A percentile compares a stretch with the other conserved stretches of the same genome.
phyloP scores from a whole-genome alignment of 2,797 vertebrate genomes.

The Euthynnus affinis region DNA sequence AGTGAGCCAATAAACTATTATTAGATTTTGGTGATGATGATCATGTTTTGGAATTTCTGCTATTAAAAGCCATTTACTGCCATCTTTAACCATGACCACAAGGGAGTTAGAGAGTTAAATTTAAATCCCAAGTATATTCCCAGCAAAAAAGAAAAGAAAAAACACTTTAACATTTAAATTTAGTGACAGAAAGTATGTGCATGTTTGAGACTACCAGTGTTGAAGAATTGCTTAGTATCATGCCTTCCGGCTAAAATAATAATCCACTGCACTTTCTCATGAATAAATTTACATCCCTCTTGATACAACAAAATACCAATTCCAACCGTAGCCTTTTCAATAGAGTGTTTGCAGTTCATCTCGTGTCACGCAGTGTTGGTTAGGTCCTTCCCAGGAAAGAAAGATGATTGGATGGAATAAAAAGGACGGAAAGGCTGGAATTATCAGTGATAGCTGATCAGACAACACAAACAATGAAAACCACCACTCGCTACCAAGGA shows the following conservation, averaged over 20 bases:
- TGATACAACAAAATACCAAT: constrained; percentile 26
- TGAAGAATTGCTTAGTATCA: constrained; percentile 33
- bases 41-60: constrained; percentile 1
- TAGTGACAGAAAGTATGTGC: constrained; percentile 31
- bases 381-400: background rate
- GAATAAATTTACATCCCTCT: constrained; percentile 74
- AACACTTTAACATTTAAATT: constrained; percentile 39
- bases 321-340: constrained; percentile 34
- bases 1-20: constrained; percentile 1
- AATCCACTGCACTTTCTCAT: constrained; percentile 65
- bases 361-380: constrained; percentile 21
- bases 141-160: constrained; percentile 9
- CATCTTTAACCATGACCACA: background rate
- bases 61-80: background rate
- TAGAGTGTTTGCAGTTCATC: constrained; percentile 17
- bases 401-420: background rate
- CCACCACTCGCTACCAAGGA: background rate
- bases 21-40: constrained; percentile 3
- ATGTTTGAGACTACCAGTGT: constrained; percentile 34
- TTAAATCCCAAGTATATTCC: constrained; percentile 20
- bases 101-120: background rate
- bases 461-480: background rate
- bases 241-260: constrained; percentile 65
- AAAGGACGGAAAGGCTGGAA: background rate
- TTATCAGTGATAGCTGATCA: background rate